These are phyloP conservation scores for Delia radicum DNA, from an alignment of 1,140 invertebrate species.

Conservation along the genomic window DNA sequence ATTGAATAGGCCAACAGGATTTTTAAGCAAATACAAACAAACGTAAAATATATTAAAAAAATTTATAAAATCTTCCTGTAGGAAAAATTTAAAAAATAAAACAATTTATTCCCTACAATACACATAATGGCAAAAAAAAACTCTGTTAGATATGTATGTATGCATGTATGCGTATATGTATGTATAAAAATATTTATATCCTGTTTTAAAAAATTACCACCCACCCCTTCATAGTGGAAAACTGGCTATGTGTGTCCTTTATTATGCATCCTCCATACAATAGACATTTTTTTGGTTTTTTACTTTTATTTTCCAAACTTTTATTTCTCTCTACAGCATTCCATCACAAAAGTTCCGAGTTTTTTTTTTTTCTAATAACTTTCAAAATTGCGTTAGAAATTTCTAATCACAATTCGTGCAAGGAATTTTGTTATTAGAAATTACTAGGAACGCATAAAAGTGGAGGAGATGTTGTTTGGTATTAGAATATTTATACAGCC, in stretches of 20 bases:
- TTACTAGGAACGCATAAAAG: slow-evolving; percentile 38
- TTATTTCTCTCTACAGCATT: neutral
- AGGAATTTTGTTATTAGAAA: slow-evolving; percentile 55
- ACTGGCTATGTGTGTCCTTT: too few relatives aligned
- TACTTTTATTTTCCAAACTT: neutral
- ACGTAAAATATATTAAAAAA: neutral
- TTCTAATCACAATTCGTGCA: slow-evolving; percentile 47
- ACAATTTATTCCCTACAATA: neutral
- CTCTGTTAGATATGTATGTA: neutral
- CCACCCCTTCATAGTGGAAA: too few relatives aligned
- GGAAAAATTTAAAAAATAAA: too few relatives aligned
- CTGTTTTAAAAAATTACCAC: too few relatives aligned
- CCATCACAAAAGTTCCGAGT: neutral
- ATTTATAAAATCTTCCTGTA: neutral
- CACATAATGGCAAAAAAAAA: neutral
- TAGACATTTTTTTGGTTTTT: too few relatives aligned
- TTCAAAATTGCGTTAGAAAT: slow-evolving; percentile 37
- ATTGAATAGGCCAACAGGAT: slow-evolving; percentile 46
- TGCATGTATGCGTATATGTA: too few relatives aligned
- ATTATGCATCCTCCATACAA: too few relatives aligned
- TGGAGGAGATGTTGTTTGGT: neutral
- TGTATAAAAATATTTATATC: too few relatives aligned
- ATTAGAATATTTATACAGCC: slow-evolving; percentile 27
- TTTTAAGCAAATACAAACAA: neutral
- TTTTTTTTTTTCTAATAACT: neutral